phyloP scores from a whole-genome alignment of 2,113 vertebrate genomes.

The Pterocles burchelli region DNA sequence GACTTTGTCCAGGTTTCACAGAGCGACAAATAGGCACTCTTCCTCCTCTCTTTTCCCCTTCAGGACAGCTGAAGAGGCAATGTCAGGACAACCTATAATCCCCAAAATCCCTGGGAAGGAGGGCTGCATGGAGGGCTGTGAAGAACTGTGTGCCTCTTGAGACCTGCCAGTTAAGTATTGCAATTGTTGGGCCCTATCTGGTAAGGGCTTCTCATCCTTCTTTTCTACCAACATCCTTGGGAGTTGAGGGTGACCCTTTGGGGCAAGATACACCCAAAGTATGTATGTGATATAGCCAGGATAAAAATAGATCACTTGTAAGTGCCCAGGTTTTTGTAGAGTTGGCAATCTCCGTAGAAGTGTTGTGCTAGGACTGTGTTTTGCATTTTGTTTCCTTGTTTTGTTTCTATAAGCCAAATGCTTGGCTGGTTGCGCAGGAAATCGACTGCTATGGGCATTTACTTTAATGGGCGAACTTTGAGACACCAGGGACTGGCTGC shows the following conservation, averaged over 20 bases:
- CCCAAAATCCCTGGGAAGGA: neutral
- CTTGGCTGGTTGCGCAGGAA: slow-evolving; percentile 5
- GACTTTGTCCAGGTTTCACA: neutral
- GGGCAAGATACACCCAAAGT: neutral
- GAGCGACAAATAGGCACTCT: neutral
- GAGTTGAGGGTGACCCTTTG: neutral
- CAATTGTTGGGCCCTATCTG: neutral
- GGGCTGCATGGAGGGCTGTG: neutral
- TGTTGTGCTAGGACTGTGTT: neutral
- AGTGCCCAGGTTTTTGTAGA: neutral
- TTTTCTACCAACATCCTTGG: neutral
- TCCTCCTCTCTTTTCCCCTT: neutral
- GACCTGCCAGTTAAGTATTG: neutral
- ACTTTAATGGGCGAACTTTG: neutral
- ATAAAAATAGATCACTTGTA: neutral
- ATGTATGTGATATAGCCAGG: neutral
- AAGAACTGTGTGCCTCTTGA: neutral
- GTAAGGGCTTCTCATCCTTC: neutral
- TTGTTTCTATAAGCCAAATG: neutral
- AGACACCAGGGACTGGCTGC: slow-evolving; percentile 16
- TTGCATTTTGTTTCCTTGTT: slow-evolving; percentile 3
- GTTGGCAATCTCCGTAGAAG: neutral
- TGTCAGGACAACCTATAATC: neutral
- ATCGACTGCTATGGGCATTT: neutral
- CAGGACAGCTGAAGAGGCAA: neutral